Evolutionary conservation across 2,888 invertebrate species (phyloP).

Genomic region (Stramonita haemastoma): DNA sequence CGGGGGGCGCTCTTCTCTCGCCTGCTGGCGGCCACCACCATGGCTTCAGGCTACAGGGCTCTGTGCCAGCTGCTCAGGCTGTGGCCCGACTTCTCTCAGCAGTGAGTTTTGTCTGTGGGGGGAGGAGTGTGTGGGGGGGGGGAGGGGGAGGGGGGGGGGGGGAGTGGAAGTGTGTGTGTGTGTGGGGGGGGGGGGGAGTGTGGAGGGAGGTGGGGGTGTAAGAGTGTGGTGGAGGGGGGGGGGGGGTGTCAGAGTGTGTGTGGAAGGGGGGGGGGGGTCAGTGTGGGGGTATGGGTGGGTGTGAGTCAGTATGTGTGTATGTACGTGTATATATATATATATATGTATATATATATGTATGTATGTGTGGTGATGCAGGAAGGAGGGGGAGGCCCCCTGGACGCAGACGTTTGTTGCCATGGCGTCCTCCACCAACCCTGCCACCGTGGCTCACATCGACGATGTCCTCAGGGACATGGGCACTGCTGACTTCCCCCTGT

Average conservation of each 20-base stretch:
- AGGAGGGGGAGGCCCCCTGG: conserved; percentile 24
- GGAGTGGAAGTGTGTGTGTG: background rate
- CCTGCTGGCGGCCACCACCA: conserved; percentile 57
- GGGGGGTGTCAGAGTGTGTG: too few species aligned
- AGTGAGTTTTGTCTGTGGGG: background rate
- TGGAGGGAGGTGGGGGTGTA: too few species aligned
- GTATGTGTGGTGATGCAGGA: background rate
- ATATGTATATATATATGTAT: background rate
- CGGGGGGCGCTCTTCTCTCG: conserved; percentile 62
- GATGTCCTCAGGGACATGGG: conserved; percentile 32
- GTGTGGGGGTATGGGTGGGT: background rate
- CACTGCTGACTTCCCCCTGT: conserved; percentile 33
- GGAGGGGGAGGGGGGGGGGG: too few species aligned
- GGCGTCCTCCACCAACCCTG: conserved; percentile 27
- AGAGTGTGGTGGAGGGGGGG: too few species aligned
- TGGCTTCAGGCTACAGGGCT: conserved; percentile 58
- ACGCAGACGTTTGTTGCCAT: conserved; percentile 31
- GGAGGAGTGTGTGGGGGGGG: too few species aligned
- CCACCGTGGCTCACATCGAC: conserved; percentile 36
- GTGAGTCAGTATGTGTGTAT: background rate
- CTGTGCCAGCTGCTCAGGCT: conserved; percentile 66
- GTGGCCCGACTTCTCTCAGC: conserved; percentile 65
- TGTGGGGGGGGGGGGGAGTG: background rate
- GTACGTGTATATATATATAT: background rate
- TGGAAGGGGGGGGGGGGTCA: too few species aligned